Evolutionary conservation across 2,888 invertebrate species (phyloP).

Genomic region (Agrochola lota): DNA sequence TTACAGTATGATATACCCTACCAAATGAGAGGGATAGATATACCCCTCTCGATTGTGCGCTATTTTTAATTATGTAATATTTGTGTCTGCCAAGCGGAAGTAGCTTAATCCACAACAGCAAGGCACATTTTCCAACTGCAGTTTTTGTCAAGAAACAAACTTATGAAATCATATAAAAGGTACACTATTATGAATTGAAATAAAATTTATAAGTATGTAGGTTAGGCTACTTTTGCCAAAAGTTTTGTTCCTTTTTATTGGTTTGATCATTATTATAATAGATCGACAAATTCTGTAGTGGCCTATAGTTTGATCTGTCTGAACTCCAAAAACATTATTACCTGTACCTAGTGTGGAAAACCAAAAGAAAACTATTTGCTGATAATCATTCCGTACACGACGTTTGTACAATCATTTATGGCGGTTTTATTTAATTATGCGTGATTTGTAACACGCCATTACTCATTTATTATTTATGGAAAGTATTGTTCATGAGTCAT

Average conservation of each 20-base stretch:
- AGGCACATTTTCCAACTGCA: background rate
- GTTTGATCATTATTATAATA: background rate
- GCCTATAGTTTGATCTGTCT: slow-evolving; percentile 15
- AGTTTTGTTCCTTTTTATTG: slow-evolving; percentile 12
- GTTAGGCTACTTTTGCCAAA: slow-evolving; percentile 25
- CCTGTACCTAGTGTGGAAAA: slow-evolving; percentile 18
- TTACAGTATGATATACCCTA: slow-evolving; percentile 41
- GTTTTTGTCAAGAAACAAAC: background rate
- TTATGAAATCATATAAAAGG: background rate
- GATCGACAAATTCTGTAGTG: slow-evolving; percentile 12
- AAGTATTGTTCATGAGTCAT: slow-evolving; percentile 87
- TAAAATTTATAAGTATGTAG: background rate
- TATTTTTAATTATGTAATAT: slow-evolving; percentile 39
- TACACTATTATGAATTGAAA: background rate
- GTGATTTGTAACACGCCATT: slow-evolving; percentile 81
- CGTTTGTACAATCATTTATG: slow-evolving; percentile 75
- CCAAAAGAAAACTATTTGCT: slow-evolving; percentile 45
- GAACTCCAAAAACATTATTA: slow-evolving; percentile 22
- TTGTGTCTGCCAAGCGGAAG: slow-evolving; percentile 28
- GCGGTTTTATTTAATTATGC: slow-evolving; percentile 72
- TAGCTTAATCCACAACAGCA: slow-evolving; percentile 17
- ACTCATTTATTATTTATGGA: slow-evolving; percentile 86
- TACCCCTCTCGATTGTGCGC: slow-evolving; percentile 42
- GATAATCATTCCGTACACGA: slow-evolving; percentile 80
- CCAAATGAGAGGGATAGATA: too few species aligned